A percentile compares a stretch with the other conserved stretches of the same genome.
These are phyloP conservation scores for Dastarcus helophoroides DNA, from an alignment of 2,888 invertebrate genomes.

Conservation along the genomic window DNA sequence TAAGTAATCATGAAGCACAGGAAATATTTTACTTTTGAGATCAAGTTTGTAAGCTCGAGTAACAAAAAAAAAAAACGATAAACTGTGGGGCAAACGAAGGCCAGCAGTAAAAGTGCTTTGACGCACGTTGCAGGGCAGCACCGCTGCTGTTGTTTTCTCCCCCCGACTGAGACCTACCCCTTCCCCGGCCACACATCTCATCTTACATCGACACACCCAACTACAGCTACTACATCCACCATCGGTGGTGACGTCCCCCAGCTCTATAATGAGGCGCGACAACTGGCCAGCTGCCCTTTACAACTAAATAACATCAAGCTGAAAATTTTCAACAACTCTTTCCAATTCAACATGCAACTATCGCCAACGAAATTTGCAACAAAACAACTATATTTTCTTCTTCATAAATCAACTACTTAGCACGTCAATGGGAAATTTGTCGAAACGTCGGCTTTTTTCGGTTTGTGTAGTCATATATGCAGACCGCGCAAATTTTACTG, in stretches of 20 bases:
- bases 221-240: conserved; percentile 25
- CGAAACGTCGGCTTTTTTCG: too few species aligned
- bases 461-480: too few species aligned
- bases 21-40: background rate
- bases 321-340: conserved; percentile 5
- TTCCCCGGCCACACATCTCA: conserved; percentile 31
- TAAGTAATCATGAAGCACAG: background rate
- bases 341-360: conserved; percentile 5
- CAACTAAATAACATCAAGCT: conserved; percentile 2
- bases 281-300: conserved; percentile 15
- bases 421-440: too few species aligned
- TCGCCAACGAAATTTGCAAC: conserved; percentile 4
- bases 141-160: conserved; percentile 32
- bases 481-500: too few species aligned
- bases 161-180: conserved; percentile 32
- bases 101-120: conserved; percentile 24
- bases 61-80: too few species aligned
- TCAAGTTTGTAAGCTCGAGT: background rate
- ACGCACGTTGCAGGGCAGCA: conserved; percentile 35
- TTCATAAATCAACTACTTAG: conserved; percentile 6
- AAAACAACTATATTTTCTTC: conserved; percentile 3
- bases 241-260: conserved; percentile 21
- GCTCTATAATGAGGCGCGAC: conserved; percentile 18
- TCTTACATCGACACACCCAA: conserved; percentile 32
- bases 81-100: background rate